Conservation (phyloP, 2,113 vertebrate species). For the Sardina pilchardus region DNA sequence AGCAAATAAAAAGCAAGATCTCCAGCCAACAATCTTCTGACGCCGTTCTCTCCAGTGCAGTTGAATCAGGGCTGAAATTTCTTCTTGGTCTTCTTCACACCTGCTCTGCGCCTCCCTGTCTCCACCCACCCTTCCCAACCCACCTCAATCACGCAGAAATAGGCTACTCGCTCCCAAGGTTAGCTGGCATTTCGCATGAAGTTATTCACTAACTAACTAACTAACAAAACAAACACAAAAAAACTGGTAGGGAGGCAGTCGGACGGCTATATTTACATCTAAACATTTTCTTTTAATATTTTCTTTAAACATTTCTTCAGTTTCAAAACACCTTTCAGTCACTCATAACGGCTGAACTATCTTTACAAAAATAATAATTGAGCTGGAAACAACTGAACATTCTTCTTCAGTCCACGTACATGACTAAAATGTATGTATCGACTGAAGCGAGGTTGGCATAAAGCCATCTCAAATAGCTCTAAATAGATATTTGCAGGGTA, state of each 20-base stretch:
- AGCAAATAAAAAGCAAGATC: constrained; percentile 69
- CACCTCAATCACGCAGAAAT: not conserved
- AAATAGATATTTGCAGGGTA: not conserved
- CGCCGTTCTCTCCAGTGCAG: not conserved
- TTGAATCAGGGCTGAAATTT: not conserved
- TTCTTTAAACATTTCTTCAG: not conserved
- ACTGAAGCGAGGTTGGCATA: not conserved
- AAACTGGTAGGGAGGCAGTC: not conserved
- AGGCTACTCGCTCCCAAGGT: not conserved
- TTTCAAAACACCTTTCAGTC: constrained; percentile 20
- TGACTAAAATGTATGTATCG: constrained; percentile 27
- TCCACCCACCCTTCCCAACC: not conserved
- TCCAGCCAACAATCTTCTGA: constrained; percentile 57
- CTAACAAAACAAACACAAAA: not conserved
- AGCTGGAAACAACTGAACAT: constrained; percentile 26
- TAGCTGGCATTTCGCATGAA: not conserved
- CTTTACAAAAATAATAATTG: constrained; percentile 26
- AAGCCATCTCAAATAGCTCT: constrained; percentile 1
- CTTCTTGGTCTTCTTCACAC: not conserved
- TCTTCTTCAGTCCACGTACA: constrained; percentile 29
- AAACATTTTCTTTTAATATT: not conserved
- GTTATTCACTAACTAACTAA: not conserved
- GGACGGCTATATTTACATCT: not conserved
- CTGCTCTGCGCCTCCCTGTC: not conserved
- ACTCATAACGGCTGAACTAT: constrained; percentile 36